Evolutionary conservation across 2,888 invertebrate species (phyloP).

Genomic region (Netelia fuscicornis): DNA sequence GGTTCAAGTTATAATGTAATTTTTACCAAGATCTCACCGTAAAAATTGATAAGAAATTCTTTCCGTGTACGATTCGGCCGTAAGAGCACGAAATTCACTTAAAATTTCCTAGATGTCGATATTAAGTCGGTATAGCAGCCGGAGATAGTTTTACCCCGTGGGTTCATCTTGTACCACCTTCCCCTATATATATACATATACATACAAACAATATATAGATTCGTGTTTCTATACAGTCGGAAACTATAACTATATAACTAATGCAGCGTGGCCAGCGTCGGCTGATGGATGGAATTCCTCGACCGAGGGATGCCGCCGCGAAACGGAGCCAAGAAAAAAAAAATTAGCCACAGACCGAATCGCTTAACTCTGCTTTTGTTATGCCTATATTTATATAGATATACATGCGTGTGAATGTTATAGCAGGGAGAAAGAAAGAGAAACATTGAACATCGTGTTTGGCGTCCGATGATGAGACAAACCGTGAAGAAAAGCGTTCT

Average conservation of each 20-base stretch:
- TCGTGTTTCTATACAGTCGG: conserved; percentile 30
- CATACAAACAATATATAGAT: neutral
- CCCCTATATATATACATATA: too few species aligned
- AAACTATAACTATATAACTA: conserved; percentile 67
- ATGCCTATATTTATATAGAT: conserved; percentile 40
- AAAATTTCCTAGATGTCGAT: too few species aligned
- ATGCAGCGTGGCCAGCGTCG: conserved; percentile 67
- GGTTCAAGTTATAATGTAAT: too few species aligned
- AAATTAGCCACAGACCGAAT: conserved; percentile 73
- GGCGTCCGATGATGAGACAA: conserved; percentile 37
- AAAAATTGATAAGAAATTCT: too few species aligned
- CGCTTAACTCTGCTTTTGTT: conserved; percentile 75
- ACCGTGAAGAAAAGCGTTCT: conserved; percentile 41
- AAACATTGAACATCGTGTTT: conserved; percentile 21
- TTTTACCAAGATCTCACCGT: too few species aligned
- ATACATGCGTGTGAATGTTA: conserved; percentile 2
- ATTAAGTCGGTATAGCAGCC: too few species aligned
- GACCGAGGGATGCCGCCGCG: conserved; percentile 65
- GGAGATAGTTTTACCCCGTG: too few species aligned
- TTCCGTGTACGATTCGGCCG: too few species aligned
- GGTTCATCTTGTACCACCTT: too few species aligned
- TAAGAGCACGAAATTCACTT: too few species aligned
- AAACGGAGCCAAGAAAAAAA: conserved; percentile 63
- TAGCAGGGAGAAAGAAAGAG: conserved; percentile 16
- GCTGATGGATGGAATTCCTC: conserved; percentile 71